Conservation (phyloP, 2,888 invertebrate genomes). For the Eristalis pertinax region DNA sequence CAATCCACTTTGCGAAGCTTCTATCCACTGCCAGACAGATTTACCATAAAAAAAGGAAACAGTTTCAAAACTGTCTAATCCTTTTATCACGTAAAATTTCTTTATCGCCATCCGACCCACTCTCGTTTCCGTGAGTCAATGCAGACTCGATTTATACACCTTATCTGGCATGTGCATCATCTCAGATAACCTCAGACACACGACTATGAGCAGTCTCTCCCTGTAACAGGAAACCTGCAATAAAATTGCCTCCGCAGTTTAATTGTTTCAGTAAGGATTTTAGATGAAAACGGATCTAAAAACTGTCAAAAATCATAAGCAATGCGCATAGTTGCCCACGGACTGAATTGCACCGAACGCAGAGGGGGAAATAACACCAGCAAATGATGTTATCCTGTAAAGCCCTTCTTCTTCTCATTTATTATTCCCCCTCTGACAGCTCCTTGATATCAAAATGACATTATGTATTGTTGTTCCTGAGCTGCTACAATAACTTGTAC, state of each 20-base stretch:
- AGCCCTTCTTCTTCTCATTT: slow-evolving; percentile 19
- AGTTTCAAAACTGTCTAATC: background rate
- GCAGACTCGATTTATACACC: slow-evolving; percentile 36
- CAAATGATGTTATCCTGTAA: slow-evolving; percentile 51
- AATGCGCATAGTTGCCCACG: slow-evolving; percentile 19
- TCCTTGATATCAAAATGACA: slow-evolving; percentile 58
- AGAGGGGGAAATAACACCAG: slow-evolving; percentile 35
- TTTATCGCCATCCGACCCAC: background rate
- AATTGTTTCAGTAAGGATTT: slow-evolving; percentile 64
- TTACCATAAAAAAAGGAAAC: background rate
- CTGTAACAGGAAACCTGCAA: slow-evolving; percentile 66
- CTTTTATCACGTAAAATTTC: slow-evolving; percentile 40
- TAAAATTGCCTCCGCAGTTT: slow-evolving; percentile 65
- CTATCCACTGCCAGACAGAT: background rate
- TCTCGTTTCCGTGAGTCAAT: background rate
- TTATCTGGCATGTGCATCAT: slow-evolving; percentile 68
- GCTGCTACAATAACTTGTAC: slow-evolving; percentile 59
- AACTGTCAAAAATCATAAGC: slow-evolving; percentile 70
- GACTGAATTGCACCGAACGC: background rate
- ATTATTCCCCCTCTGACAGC: slow-evolving; percentile 38
- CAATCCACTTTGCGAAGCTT: background rate
- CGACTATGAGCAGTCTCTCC: slow-evolving; percentile 33
- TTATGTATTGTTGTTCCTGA: slow-evolving; percentile 61
- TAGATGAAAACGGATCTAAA: slow-evolving; percentile 56
- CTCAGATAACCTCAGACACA: slow-evolving; percentile 66